Evolutionary conservation across 2,113 vertebrate genomes (phyloP), one percentile per base, ranked within the genome.

Genomic region (Protomyctophum bolini): DNA sequence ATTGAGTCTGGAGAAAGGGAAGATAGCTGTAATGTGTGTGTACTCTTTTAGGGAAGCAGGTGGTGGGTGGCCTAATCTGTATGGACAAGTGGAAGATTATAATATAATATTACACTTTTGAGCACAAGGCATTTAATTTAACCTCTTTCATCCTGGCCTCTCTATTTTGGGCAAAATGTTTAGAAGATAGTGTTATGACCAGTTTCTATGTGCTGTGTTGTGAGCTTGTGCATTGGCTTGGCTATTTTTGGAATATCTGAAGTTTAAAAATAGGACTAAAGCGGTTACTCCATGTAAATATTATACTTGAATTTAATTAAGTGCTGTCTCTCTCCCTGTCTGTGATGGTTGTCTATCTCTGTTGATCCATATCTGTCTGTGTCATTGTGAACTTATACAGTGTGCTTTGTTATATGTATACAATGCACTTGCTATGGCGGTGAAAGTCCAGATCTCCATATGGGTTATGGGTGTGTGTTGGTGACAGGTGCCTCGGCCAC

Each of bases 401-500:
- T 11, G 55, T 72, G 58, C 56, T 61, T n/a, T 76, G 75, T 77
- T 83, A 66, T 57, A 54, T 72, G 77, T 79, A 70, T 69, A 70
- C 70, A 72, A 65, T 60, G 8, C 70, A 49, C 21, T 47, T 76
- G n/a, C 8, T 9, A 8, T 54, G 73, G 75, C 73, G 82, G 80
- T 87, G 14, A 67, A 33, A 56, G 73, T 41, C 67, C 77, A 66
- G 65, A 68, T 50, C 66, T 66, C 88, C 89, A 88, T 91, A 84
- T 91, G 91, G 88, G 33, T 8, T 6, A 33, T 45, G 59, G 6
- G 59, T 15, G 59, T 29, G 57, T 10, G 28, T 29, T 6, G 63
- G 67, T 75, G 85, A 91, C 92, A 93, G 91, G 91, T 91, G 92
- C 89, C 82, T 83, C 83, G 84, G 78, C 78, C 81, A 72, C 76